Base-by-base conservation (phyloP, 2,888 invertebrate species). In the Cryptocheilus praepositus region DNA sequence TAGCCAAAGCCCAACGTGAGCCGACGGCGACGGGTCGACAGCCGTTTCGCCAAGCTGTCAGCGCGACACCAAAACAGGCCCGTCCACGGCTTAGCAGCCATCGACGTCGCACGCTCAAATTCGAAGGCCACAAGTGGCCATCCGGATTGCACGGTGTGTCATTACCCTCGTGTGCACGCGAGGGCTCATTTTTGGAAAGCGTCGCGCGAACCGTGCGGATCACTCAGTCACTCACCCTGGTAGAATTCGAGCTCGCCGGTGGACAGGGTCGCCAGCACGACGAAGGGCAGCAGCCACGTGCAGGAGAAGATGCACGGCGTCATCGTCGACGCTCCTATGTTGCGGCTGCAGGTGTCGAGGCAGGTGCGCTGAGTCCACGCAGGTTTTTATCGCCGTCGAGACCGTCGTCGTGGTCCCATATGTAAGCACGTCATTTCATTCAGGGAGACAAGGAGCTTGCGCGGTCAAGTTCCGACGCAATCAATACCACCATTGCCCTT, bases 341-440 rank as follows among this genome's bases (percentile, higher is more conserved):
- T 36, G 7, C 36, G 36, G 11, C 70, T 66, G 67, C 68, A 61
- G 74, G 69, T 74, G 67, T 66, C 53, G 64, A 58, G 43, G 73
- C 75, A 78, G 75, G 65, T 69, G 67, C 64, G 55, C 59, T 64
- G 55, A n/a, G n/a, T 74, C 64, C 55, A 51, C 67, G 67, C 73
- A 73, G 71, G 72, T 70, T 70, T 70, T 71, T 77, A 80, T 70
- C 80, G 75, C 70, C 54, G 46, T 64, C 45, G 65, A 65, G 67
- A 63, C 58, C 68, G 64, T 56, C 66, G 77, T 62, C 66, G 76
- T 64, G 67, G 77, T 80, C 83, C 82, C 81, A 81, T 85, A 84
- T 81, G 83, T 80, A 79, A 81, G 80, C 83, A 79, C 83, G 85
- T 84, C 86, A 81, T 85, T 79, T 85, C 85, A 85, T 86, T 81